Conservation (phyloP, 2,888 invertebrate species). For the Andricus quercusramuli region DNA sequence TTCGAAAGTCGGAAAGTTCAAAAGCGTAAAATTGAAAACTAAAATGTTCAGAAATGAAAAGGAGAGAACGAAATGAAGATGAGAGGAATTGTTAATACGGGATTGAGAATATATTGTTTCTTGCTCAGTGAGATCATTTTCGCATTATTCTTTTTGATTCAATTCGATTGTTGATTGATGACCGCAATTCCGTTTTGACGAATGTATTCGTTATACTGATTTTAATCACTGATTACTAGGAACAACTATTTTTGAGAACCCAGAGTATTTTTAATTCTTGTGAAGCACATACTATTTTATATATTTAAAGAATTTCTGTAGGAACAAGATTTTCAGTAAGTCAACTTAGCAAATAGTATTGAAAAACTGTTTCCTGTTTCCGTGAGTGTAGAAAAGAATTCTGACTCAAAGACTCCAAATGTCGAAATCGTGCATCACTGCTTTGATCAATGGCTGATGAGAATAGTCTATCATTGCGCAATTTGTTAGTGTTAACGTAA, state of each 20-base stretch:
- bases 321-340: conserved; percentile 22
- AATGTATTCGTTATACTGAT: conserved; percentile 26
- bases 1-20: not conserved
- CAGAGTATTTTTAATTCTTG: conserved; percentile 30
- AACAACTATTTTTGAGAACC: conserved; percentile 27
- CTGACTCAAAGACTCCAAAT: conserved; percentile 35
- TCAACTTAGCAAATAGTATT: conserved; percentile 3
- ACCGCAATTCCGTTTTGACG: conserved; percentile 6
- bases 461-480: conserved; percentile 51
- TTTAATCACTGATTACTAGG: conserved; percentile 10
- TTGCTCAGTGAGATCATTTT: not conserved
- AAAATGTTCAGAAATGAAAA: not conserved
- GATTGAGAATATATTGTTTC: not conserved
- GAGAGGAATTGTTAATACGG: not conserved
- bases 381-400: not conserved
- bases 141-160: conserved; percentile 23
- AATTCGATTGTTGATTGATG: conserved; percentile 9
- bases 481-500: conserved; percentile 52
- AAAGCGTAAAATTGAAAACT: not conserved
- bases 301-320: conserved; percentile 21
- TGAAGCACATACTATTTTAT: conserved; percentile 30
- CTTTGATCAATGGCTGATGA: conserved; percentile 55
- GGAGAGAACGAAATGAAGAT: not conserved
- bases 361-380: conserved; percentile 5
- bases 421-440: conserved; percentile 40